Conservation (phyloP, 2,113 vertebrate genomes). For the Rattus rattus region DNA sequence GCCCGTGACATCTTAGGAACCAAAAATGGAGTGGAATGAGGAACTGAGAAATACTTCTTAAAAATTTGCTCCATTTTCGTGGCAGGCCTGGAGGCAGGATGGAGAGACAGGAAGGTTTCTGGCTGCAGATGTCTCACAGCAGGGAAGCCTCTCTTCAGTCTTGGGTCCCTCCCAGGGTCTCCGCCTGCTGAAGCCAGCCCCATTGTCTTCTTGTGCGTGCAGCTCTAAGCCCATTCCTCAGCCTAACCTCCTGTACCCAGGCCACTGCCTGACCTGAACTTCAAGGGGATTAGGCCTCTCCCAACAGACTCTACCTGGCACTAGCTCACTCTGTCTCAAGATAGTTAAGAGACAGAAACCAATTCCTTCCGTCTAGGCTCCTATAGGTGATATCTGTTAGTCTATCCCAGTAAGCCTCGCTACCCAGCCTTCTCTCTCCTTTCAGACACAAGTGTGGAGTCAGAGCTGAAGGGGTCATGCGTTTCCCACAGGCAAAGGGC, state of each 20-base stretch:
- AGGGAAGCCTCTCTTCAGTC: not conserved
- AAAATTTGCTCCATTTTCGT: not conserved
- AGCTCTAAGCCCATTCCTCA: not conserved
- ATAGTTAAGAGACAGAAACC: not conserved
- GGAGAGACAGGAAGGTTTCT: not conserved
- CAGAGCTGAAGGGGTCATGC: not conserved
- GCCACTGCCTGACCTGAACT: not conserved
- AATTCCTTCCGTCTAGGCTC: not conserved
- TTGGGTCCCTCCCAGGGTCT: not conserved
- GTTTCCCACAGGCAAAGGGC: not conserved
- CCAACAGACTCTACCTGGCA: not conserved
- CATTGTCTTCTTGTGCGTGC: not conserved
- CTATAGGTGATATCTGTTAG: too few relatives aligned
- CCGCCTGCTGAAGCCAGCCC: not conserved
- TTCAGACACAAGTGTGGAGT: not conserved
- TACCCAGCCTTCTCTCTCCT: fast-evolving
- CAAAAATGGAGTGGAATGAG: not conserved
- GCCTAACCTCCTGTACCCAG: not conserved
- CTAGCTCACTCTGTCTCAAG: not conserved
- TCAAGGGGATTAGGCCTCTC: not conserved
- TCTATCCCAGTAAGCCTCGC: fast-evolving
- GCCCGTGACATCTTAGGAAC: not conserved
- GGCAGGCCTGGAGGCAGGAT: fast-evolving
- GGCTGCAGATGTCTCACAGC: too few relatives aligned
- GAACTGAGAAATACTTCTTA: fast-evolving